Base-by-base conservation (phyloP, 1,140 invertebrate species). In the Anadara kagoshimensis region DNA sequence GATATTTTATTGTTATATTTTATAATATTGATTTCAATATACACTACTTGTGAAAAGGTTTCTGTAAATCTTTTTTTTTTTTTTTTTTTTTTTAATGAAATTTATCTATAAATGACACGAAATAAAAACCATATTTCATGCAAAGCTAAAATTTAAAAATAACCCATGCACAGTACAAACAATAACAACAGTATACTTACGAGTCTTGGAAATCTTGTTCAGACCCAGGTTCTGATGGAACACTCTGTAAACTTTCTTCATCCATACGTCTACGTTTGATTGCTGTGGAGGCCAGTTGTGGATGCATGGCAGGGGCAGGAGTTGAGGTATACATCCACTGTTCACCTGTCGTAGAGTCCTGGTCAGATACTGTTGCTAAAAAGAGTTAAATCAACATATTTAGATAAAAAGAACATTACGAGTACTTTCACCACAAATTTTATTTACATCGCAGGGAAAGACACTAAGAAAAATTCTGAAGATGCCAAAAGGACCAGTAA, bases 271-370 rank as follows among this genome's bases (percentile, higher is more conserved):
- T 62, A 20, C 84, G 69, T 70, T 87, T 86, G 43, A 80, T 68
- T 2, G 82, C 81, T 20, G 83, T 85, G 0, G 85, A 83, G 53
- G 80, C 73, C 59, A 78, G 69, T 26, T 77, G 79, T 12, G 80
- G 83, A 22, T 70, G 74, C 44, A 84, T 70, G 49, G 69, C 78
- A 14, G 93, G 80, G 91, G 93, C 69, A 91, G 89, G 85, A 65
- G 73, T 81, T 24, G 66, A 73, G 18, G 64, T 74, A 51, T 78
- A 74, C 54, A 67, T 67, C 29, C 78, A 75, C 59, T 61, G 51
- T 44, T 77, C 74, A 20, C 77, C 69, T 41, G 69, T 70, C 43
- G 75, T 76, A 43, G 74, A 78, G 49, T 76, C 69, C 26, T 79
- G 76, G 44, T 78, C 79, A 41, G 73, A 74, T 7, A 76, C 64